Conservation (phyloP, 2,797 vertebrate genomes). For the Cirrhinus mrigala region DNA sequence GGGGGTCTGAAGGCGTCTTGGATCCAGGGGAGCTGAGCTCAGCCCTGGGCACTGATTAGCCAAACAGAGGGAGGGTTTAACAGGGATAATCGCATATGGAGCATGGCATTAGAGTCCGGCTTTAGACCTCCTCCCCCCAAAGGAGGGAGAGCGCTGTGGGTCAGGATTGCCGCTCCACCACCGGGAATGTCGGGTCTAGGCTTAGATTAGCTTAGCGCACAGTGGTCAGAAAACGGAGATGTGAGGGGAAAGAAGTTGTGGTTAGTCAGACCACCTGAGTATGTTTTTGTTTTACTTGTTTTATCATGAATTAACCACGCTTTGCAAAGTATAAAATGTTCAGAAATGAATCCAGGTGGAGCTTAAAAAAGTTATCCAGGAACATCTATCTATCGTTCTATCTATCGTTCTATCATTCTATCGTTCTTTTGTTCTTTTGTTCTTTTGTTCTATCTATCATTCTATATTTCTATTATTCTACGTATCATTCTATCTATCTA, state of each 20-base stretch:
- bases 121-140: slow-evolving; percentile 6
- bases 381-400: neutral
- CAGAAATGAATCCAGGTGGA: neutral
- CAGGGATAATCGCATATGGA: slow-evolving; percentile 52
- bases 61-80: slow-evolving; percentile 49
- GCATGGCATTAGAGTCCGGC: slow-evolving; percentile 40
- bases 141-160: slow-evolving; percentile 8
- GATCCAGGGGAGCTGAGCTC: slow-evolving; percentile 24
- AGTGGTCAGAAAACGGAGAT: neutral
- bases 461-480: no score
- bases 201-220: slow-evolving; percentile 25
- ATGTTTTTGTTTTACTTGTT: neutral
- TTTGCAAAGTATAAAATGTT: neutral
- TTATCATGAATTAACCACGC: neutral
- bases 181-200: neutral
- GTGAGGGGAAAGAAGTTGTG: neutral
- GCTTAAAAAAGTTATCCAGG: neutral
- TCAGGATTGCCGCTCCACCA: neutral
- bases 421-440: no score
- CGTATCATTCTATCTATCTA: no score
- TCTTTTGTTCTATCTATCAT: no score
- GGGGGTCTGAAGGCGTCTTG: slow-evolving; percentile 3
- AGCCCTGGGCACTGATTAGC: slow-evolving; percentile 51
- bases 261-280: neutral
- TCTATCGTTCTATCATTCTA: no score